Evolutionary conservation across 2,113 vertebrate genomes (phyloP).

Genomic region (Rhineura floridana): DNA sequence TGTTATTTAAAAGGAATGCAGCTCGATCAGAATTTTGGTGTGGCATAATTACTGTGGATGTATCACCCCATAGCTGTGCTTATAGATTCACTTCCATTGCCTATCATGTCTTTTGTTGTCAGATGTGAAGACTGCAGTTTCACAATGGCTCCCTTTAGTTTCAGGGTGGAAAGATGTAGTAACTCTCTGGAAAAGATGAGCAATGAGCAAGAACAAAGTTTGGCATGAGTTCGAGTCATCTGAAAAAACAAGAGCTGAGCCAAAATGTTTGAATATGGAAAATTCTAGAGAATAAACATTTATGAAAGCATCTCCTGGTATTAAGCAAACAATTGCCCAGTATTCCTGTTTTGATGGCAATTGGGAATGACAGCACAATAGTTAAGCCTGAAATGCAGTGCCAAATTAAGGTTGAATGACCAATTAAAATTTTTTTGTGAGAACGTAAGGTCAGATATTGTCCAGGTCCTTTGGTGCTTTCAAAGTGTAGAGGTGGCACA

Average conservation of each 20-base stretch:
- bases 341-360: slow-evolving; percentile 11
- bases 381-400: slow-evolving; percentile 6
- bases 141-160: slow-evolving; percentile 62
- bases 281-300: slow-evolving; percentile 24
- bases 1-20: slow-evolving; percentile 59
- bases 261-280: slow-evolving; percentile 17
- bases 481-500: background rate
- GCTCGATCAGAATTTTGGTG: slow-evolving; percentile 44
- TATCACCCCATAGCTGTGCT: slow-evolving; percentile 62
- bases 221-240: slow-evolving; percentile 44
- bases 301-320: slow-evolving; percentile 2
- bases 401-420: slow-evolving; percentile 10
- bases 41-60: slow-evolving; percentile 60
- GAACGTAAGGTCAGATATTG: background rate
- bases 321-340: background rate
- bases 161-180: slow-evolving; percentile 58
- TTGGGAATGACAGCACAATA: slow-evolving; percentile 18
- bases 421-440: slow-evolving; percentile 6
- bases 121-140: slow-evolving; percentile 64
- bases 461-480: background rate
- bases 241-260: slow-evolving; percentile 30
- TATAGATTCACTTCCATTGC: slow-evolving; percentile 49
- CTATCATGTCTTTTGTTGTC: slow-evolving; percentile 58
- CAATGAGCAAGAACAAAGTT: slow-evolving; percentile 42
- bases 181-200: slow-evolving; percentile 53